A percentile compares a stretch with the other conserved stretches of the same genome.
Evolutionary conservation across 2,888 invertebrate genomes (phyloP).

Genomic region (Homarus gammarus): DNA sequence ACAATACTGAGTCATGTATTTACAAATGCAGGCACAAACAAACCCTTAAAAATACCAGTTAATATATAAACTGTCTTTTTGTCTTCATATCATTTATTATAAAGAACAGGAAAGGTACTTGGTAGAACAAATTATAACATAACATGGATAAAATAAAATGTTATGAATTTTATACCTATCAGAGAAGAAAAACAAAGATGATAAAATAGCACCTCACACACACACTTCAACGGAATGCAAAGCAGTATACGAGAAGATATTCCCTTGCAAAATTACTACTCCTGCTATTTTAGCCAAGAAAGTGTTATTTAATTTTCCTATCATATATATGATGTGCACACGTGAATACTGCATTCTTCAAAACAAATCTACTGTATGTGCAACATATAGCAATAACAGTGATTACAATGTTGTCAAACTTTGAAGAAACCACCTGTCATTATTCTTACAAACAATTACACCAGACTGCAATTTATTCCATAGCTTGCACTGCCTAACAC

Average conservation of each 20-base stretch:
- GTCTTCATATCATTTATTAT: background rate
- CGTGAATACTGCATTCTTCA: no score
- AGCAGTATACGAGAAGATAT: background rate
- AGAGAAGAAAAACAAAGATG: background rate
- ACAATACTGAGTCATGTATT: background rate
- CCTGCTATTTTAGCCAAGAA: background rate
- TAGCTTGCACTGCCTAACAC: background rate
- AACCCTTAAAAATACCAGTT: background rate
- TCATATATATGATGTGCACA: no score
- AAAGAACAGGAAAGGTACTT: background rate
- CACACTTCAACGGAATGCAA: background rate
- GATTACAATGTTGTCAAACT: background rate
- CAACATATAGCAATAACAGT: no score
- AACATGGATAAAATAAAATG: background rate
- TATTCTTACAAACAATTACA: background rate
- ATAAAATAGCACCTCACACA: constrained; percentile 1
- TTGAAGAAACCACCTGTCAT: background rate
- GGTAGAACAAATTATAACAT: background rate
- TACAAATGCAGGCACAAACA: background rate
- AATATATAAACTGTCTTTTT: background rate
- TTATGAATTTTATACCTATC: background rate
- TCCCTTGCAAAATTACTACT: background rate
- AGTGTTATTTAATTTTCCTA: background rate
- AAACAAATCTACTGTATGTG: no score
- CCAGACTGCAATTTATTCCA: background rate